Base-by-base conservation (phyloP, 1,140 invertebrate genomes). In the Papilio xuthus region DNA sequence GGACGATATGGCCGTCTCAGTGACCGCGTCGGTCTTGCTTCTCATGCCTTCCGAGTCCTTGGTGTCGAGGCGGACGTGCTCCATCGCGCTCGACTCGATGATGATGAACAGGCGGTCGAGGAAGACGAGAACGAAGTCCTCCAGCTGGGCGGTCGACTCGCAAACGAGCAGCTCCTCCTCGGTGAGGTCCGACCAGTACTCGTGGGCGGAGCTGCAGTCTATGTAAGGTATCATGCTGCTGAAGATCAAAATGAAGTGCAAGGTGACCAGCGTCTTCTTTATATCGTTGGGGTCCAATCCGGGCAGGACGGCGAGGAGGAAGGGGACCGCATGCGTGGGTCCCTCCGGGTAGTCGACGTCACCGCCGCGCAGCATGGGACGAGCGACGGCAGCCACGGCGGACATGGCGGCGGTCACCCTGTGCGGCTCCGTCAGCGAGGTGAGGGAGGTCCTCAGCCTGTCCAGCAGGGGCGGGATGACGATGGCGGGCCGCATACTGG, bases 261-360 rank as follows among this genome's bases (percentile, higher is more conserved):
- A 95, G 0, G 97, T 96, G 41, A 97, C 95, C 84, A 98, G 94
- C 79, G 96, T 97, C 87, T 99, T 99, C 78, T 96, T 95, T 44
- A 97, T 95, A 91, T 99, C 98, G 87, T 99, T 99, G 0, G 97
- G 96, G 93, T 99, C 98, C 60, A 99, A 97, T 8, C 98, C 98
- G 0, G 98, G 98, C 15, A 99, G 90, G 0, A 97, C 94, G 1
- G 96, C 95, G 84, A 97, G 96, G 4, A 99, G 91, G 6, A 99
- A 91, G 1, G 97, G 97, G 4, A 99, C 94, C 0, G 98, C 96
- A 86, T 98, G 97, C 0, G 95, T 95, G 37, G 96, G 96, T 15
- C 97, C 97, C 88, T 97, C 97, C 9, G 96, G 95, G 90, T 96
- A 98, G 77, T 93, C 94, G 60, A 96, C 93, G 78, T 94, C 92